Evolutionary conservation across 2,888 invertebrate genomes (phyloP).

Genomic region (Xestobium rufovillosum): DNA sequence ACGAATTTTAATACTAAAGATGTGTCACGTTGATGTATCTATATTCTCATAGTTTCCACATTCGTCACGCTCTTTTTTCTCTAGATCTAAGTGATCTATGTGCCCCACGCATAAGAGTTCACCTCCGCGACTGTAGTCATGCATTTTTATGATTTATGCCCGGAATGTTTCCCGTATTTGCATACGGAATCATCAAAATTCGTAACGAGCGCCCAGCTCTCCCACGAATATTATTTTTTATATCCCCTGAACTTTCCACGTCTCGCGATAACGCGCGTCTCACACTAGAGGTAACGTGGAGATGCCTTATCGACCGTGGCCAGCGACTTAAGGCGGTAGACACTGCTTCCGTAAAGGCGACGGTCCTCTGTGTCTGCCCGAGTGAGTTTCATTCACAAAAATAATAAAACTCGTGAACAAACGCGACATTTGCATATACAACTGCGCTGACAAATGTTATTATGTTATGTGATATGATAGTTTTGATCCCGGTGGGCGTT

Average conservation of each 20-base stretch:
- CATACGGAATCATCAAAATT: slow-evolving; percentile 2
- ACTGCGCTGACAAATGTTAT: slow-evolving; percentile 28
- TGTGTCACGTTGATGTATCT: too few species aligned
- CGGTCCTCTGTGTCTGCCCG: not conserved
- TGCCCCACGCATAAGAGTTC: too few species aligned
- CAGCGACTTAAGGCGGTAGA: not conserved
- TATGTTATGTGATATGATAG: slow-evolving; percentile 22
- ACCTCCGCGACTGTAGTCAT: too few species aligned
- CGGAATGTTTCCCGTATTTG: not conserved
- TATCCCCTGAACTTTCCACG: slow-evolving; percentile 31
- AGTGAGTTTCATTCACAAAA: slow-evolving; percentile 28
- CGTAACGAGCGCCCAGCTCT: slow-evolving; percentile 16
- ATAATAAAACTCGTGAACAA: slow-evolving; percentile 27
- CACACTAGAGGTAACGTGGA: slow-evolving; percentile 2
- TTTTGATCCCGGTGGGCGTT: too few species aligned
- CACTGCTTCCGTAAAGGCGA: not conserved
- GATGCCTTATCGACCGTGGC: not conserved
- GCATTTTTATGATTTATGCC: too few species aligned
- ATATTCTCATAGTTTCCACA: too few species aligned
- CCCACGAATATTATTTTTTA: slow-evolving; percentile 33
- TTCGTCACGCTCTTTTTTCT: too few species aligned
- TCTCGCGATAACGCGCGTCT: slow-evolving; percentile 13
- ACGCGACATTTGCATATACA: slow-evolving; percentile 32
- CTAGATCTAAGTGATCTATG: too few species aligned
- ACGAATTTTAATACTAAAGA: too few species aligned